These are phyloP conservation scores for Microplitis demolitor DNA, from an alignment of 1,140 invertebrate species.

Conservation along the genomic window DNA sequence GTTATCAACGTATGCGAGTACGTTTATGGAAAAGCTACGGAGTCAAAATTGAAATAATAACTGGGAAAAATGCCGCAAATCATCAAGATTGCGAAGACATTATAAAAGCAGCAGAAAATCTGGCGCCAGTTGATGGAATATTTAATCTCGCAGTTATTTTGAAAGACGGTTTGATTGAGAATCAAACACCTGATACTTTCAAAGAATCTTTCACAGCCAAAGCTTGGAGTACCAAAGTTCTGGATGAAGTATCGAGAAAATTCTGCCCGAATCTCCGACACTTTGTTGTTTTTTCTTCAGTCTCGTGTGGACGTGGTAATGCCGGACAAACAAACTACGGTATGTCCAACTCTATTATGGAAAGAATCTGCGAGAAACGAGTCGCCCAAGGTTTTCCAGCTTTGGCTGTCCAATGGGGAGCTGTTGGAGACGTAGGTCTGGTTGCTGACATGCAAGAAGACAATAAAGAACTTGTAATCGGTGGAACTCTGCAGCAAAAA, in stretches of 20 bases:
- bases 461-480: slow-evolving; percentile 65
- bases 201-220: slow-evolving; percentile 60
- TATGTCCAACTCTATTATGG: slow-evolving; percentile 67
- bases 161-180: slow-evolving; percentile 60
- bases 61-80: slow-evolving; percentile 58
- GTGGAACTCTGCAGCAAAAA: slow-evolving; percentile 71
- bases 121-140: slow-evolving; percentile 75
- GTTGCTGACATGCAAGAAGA: slow-evolving; percentile 71
- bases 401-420: slow-evolving; percentile 67
- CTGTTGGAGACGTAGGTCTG: slow-evolving; percentile 65
- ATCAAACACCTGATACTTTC: slow-evolving; percentile 63
- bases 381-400: slow-evolving; percentile 60
- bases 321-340: slow-evolving; percentile 80
- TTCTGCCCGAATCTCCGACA: slow-evolving; percentile 61
- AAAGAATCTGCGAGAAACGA: slow-evolving; percentile 65
- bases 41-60: slow-evolving; percentile 59
- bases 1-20: slow-evolving; percentile 68
- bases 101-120: slow-evolving; percentile 62
- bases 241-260: slow-evolving; percentile 61
- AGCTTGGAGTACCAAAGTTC: slow-evolving; percentile 56
- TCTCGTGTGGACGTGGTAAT: slow-evolving; percentile 78
- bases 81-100: slow-evolving; percentile 62
- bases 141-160: slow-evolving; percentile 78
- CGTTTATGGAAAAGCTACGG: slow-evolving; percentile 64
- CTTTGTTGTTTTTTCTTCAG: slow-evolving; percentile 76